A percentile compares a stretch with the other conserved stretches of the same genome.
Evolutionary conservation across 2,113 vertebrate species (phyloP).

Genomic region (Martes martes): DNA sequence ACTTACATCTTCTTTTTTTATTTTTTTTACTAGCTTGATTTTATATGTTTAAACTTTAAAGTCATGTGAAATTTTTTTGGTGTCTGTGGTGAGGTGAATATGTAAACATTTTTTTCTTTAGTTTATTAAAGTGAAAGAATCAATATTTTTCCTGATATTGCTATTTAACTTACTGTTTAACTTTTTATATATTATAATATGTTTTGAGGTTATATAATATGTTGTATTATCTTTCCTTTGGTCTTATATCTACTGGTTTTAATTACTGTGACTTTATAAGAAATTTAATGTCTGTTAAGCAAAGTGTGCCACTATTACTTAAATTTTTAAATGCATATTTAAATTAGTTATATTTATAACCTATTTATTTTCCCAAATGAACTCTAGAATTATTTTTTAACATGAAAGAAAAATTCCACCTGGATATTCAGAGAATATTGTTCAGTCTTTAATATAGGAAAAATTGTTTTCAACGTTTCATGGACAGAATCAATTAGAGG

Average conservation of each 20-base stretch:
- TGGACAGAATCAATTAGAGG: background rate
- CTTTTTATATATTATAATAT: background rate
- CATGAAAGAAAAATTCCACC: background rate
- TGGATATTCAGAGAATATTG: background rate
- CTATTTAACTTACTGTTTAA: background rate
- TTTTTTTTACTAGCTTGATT: background rate
- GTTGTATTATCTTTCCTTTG: background rate
- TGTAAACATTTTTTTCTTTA: background rate
- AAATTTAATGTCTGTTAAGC: background rate
- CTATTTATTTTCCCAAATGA: background rate
- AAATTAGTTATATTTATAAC: background rate
- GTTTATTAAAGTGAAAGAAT: background rate
- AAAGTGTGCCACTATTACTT: background rate
- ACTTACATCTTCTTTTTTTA: background rate
- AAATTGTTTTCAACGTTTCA: background rate
- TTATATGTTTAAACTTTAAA: background rate
- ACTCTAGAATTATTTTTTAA: slow-evolving; percentile 9
- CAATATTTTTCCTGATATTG: background rate
- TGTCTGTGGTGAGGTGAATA: background rate
- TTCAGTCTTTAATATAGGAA: background rate
- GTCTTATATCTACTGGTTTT: background rate
- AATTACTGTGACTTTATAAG: background rate
- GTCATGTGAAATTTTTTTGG: background rate
- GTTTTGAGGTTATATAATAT: background rate
- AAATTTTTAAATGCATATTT: background rate